Evolutionary conservation across 35 echinoderm and acorn worm genomes (phyloP).

Genomic region (Diadema setosum): DNA sequence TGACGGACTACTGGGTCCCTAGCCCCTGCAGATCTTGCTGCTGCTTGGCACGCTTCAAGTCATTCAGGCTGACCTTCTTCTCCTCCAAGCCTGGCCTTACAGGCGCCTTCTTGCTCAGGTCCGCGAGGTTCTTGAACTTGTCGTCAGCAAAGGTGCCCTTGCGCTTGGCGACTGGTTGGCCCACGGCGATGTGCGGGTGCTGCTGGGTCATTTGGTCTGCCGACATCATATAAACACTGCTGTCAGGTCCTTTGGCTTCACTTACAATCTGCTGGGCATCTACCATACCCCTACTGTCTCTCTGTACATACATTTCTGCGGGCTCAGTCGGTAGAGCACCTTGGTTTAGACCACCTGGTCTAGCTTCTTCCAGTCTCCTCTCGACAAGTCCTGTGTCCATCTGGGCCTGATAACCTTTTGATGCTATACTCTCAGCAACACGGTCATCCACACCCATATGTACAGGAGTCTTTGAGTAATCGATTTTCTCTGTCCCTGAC

Average conservation of each 20-base stretch:
- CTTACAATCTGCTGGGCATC: background rate
- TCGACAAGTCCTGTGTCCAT: background rate
- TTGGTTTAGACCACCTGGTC: background rate
- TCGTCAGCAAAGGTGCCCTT: constrained; percentile 15
- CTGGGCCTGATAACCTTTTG: background rate
- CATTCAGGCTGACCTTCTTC: constrained; percentile 13
- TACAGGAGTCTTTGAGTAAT: background rate
- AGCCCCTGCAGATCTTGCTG: constrained; percentile 7
- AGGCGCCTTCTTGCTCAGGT: background rate
- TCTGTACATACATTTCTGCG: background rate
- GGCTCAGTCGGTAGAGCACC: background rate
- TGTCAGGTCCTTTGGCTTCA: background rate
- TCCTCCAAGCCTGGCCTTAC: background rate
- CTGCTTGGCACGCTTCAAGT: constrained; percentile 16
- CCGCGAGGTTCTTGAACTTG: background rate
- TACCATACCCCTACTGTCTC: background rate
- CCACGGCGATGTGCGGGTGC: background rate
- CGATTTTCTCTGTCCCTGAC: constrained; percentile 7
- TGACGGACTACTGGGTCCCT: too few relatives aligned
- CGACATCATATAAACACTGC: background rate
- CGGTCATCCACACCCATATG: background rate
- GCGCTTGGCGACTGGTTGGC: background rate
- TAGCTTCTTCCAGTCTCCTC: constrained; percentile 16
- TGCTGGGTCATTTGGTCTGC: background rate
- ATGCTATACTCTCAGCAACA: background rate